Conservation (phyloP, 2,888 invertebrate species). For the Dioctria linearis region DNA sequence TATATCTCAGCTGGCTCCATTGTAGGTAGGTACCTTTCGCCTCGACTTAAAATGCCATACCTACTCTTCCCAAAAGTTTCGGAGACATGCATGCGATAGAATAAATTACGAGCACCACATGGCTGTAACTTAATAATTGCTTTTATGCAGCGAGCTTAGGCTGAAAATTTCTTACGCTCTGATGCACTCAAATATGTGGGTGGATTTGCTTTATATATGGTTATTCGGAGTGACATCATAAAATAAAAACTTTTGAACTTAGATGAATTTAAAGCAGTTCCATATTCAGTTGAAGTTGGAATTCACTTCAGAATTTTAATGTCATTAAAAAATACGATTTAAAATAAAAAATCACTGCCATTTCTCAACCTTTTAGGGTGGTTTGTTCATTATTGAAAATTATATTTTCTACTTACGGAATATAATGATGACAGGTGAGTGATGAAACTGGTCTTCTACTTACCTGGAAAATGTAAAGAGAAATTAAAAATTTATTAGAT, state of each 20-base stretch:
- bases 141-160: slow-evolving; percentile 14
- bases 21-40: not conserved
- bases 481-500: too few species aligned
- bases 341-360: too few species aligned
- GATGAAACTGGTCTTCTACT: slow-evolving; percentile 38
- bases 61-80: not conserved
- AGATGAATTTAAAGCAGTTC: slow-evolving; percentile 1
- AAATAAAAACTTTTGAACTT: slow-evolving; percentile 6
- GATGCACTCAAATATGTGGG: slow-evolving; percentile 21
- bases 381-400: slow-evolving; percentile 1
- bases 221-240: not conserved
- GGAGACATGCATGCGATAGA: slow-evolving; percentile 27
- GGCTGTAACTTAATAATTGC: slow-evolving; percentile 49
- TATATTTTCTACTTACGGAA: slow-evolving; percentile 43
- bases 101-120: slow-evolving; percentile 39
- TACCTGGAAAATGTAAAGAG: slow-evolving; percentile 25
- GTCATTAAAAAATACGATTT: too few species aligned
- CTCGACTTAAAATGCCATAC: not conserved
- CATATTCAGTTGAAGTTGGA: not conserved
- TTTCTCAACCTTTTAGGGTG: not conserved
- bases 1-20: not conserved
- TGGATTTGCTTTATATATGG: not conserved
- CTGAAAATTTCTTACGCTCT: slow-evolving; percentile 5
- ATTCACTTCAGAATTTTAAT: not conserved
- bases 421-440: slow-evolving; percentile 40